A percentile compares a stretch with the other conserved stretches of the same genome.
These are phyloP conservation scores for Lasioglossum vierecki DNA, from an alignment of 2,888 invertebrate species.

Conservation along the genomic window DNA sequence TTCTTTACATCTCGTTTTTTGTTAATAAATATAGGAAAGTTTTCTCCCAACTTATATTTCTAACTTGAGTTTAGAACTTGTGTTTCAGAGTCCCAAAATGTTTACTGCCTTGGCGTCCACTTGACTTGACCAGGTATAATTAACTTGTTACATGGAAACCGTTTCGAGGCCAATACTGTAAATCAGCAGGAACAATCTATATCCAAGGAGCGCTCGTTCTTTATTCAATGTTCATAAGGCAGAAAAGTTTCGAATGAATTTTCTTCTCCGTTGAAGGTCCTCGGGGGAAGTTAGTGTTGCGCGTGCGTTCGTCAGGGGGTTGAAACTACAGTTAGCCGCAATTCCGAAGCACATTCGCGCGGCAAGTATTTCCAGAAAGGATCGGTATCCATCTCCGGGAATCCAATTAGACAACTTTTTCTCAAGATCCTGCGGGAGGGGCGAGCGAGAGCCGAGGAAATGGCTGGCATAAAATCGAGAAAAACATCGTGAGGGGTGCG, in stretches of 20 bases:
- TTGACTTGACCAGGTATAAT: too few relatives aligned
- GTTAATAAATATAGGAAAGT: too few relatives aligned
- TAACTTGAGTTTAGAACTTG: too few relatives aligned
- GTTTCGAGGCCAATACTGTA: not conserved
- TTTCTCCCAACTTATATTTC: too few relatives aligned
- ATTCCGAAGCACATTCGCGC: conserved; percentile 2
- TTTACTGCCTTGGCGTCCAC: too few relatives aligned
- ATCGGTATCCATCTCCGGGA: conserved; percentile 4
- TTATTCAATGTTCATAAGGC: not conserved
- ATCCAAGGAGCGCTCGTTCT: not conserved
- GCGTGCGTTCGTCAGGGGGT: not conserved
- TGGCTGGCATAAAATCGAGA: not conserved
- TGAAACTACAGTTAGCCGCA: not conserved
- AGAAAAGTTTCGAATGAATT: not conserved
- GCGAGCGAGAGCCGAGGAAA: not conserved
- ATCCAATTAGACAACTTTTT: conserved; percentile 29
- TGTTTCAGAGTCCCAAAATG: too few relatives aligned
- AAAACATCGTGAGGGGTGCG: conserved; percentile 9
- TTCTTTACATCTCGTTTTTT: too few relatives aligned
- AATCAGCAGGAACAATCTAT: not conserved
- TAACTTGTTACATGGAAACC: not conserved
- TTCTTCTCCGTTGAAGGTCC: not conserved
- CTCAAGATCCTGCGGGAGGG: not conserved
- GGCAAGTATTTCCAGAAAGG: not conserved
- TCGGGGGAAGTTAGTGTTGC: not conserved